Conservation (phyloP, 2,888 invertebrate genomes). For the Cartodere bifasciata region DNA sequence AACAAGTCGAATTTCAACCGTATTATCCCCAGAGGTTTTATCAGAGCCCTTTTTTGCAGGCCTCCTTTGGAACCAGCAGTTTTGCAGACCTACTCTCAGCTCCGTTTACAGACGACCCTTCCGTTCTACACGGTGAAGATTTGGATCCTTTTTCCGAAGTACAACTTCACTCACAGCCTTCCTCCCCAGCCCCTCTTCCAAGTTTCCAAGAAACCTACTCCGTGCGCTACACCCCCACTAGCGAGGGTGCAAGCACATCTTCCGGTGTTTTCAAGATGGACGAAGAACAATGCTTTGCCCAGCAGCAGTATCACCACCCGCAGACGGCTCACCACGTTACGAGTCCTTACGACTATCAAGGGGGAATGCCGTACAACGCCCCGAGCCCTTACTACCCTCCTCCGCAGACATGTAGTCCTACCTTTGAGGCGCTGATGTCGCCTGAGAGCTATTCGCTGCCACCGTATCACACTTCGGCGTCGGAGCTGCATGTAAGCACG, state of each 20-base stretch:
- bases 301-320: constrained; percentile 42
- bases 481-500: constrained; percentile 55
- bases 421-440: constrained; percentile 37
- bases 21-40: too few species aligned
- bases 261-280: constrained; percentile 73
- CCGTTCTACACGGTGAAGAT: constrained; percentile 50
- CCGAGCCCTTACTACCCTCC: constrained; percentile 48
- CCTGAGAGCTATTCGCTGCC: constrained; percentile 60
- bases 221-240: constrained; percentile 44
- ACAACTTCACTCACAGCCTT: constrained; percentile 32
- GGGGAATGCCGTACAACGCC: too few species aligned
- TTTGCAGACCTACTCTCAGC: constrained; percentile 66
- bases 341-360: constrained; percentile 45
- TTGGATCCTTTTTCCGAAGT: constrained; percentile 64
- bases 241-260: constrained; percentile 3
- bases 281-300: constrained; percentile 73
- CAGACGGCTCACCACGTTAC: constrained; percentile 37
- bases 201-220: constrained; percentile 85
- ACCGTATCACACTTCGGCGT: constrained; percentile 50
- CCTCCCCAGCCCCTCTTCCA: constrained; percentile 42
- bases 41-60: too few species aligned
- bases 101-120: constrained; percentile 59
- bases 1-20: too few species aligned
- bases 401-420: constrained; percentile 45
- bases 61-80: constrained; percentile 64